Conservation (phyloP, 2,888 invertebrate species). For the Mantis religiosa region DNA sequence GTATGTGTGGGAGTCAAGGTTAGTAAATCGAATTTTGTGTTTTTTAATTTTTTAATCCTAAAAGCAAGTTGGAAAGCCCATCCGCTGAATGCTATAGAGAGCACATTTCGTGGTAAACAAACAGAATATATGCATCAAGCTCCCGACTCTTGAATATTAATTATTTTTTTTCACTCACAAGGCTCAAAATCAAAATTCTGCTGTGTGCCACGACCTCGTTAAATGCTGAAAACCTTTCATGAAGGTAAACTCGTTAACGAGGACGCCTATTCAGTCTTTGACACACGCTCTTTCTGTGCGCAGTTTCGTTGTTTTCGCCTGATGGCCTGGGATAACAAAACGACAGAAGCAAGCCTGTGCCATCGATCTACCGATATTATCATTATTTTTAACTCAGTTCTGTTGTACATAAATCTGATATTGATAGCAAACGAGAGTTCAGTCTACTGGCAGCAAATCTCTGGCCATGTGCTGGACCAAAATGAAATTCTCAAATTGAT, state of each 20-base stretch:
- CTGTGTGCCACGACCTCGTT: not conserved
- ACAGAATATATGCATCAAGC: not conserved
- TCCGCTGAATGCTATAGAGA: not conserved
- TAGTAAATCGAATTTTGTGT: not conserved
- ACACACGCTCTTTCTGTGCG: not conserved
- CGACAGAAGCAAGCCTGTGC: not conserved
- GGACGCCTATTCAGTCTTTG: not conserved
- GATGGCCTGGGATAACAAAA: not conserved
- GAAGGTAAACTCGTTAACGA: not conserved
- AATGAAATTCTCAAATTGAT: too few species aligned
- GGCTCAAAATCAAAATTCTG: not conserved
- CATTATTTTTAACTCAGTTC: not conserved
- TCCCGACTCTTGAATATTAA: not conserved
- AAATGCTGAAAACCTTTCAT: not conserved
- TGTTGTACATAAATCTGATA: not conserved
- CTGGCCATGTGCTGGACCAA: too few species aligned
- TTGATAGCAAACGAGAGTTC: not conserved
- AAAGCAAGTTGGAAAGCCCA: not conserved
- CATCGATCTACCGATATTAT: not conserved
- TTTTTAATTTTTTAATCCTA: not conserved
- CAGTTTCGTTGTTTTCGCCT: not conserved
- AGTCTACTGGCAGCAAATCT: too few species aligned
- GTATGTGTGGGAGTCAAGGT: not conserved
- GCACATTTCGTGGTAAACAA: not conserved
- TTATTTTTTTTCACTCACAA: not conserved